These are phyloP conservation scores for Euplexia lucipara DNA, from an alignment of 2,888 invertebrate species.

Conservation along the genomic window DNA sequence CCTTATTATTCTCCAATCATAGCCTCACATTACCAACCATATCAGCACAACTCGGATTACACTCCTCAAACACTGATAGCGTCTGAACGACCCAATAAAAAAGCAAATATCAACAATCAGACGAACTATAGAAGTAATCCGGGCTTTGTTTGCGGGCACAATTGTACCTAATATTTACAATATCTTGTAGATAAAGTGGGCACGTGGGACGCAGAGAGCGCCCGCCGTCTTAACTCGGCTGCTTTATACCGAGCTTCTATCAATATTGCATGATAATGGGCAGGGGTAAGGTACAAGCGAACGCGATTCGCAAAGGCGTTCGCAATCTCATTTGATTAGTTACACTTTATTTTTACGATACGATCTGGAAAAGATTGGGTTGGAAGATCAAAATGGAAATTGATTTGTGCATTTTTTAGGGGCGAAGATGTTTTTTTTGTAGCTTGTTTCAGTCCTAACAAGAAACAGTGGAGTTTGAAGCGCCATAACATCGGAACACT, in stretches of 20 bases:
- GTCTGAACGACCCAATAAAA: slow-evolving; percentile 79
- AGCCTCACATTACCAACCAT: slow-evolving; percentile 24
- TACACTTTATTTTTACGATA: slow-evolving; percentile 56
- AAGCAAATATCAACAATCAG: slow-evolving; percentile 79
- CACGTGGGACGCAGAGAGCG: slow-evolving; percentile 76
- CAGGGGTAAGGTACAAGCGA: slow-evolving; percentile 60
- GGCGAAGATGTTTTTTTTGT: slow-evolving; percentile 11
- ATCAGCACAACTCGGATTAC: slow-evolving; percentile 59
- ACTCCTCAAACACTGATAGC: slow-evolving; percentile 67
- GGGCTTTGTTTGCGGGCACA: slow-evolving; percentile 73
- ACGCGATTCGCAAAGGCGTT: slow-evolving; percentile 52
- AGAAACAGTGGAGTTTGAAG: neutral
- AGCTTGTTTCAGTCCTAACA: slow-evolving; percentile 19
- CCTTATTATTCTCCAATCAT: slow-evolving; percentile 41
- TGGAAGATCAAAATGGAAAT: slow-evolving; percentile 44
- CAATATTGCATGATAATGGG: slow-evolving; percentile 80
- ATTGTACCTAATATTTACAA: slow-evolving; percentile 81
- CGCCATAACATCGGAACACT: neutral
- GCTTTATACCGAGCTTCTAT: slow-evolving; percentile 78
- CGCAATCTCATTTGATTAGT: slow-evolving; percentile 47
- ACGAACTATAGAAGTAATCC: slow-evolving; percentile 69
- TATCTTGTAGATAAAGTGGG: slow-evolving; percentile 77
- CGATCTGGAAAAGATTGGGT: slow-evolving; percentile 39
- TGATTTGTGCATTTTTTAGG: slow-evolving; percentile 49
- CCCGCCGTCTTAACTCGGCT: slow-evolving; percentile 74